Evolutionary conservation across 2,888 invertebrate genomes (phyloP).

Genomic region (Acanthosepion esculentum): DNA sequence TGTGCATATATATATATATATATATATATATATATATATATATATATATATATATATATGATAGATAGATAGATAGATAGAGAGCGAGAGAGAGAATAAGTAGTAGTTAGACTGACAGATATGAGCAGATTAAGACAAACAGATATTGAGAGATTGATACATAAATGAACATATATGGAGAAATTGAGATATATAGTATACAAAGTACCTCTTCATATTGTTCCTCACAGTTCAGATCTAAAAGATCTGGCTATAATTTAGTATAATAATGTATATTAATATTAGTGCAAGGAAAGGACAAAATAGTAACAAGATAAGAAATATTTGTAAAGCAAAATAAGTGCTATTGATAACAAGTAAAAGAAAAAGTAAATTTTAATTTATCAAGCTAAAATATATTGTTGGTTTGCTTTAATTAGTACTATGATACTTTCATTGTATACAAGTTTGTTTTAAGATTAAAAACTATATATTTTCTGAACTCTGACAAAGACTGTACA

Average conservation of each 20-base stretch:
- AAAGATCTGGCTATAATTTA: not conserved
- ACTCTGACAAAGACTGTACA: not conserved
- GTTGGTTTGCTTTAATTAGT: not conserved
- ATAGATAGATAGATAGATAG: not conserved
- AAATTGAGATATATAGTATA: not conserved
- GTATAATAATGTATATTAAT: not conserved
- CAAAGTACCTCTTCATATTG: slow-evolving; percentile 9
- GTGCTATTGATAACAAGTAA: not conserved
- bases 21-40: not conserved
- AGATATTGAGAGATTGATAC: not conserved
- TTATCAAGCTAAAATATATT: not conserved
- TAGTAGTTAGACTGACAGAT: not conserved
- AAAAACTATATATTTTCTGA: not conserved
- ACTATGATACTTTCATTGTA: not conserved
- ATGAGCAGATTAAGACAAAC: not conserved
- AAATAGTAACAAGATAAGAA: not conserved
- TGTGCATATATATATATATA: not conserved
- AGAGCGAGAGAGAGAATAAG: not conserved
- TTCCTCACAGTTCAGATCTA: slow-evolving; percentile 33
- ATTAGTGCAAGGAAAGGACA: not conserved
- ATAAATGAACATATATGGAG: not conserved
- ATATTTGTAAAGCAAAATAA: not conserved
- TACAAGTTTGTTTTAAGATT: not conserved
- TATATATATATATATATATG: not conserved
- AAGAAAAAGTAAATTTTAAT: not conserved